Percentiles rank a stretch among this genome's conserved stretches.
Evolutionary conservation across 2,113 vertebrate species (phyloP).

Genomic region (Hyla sarda): DNA sequence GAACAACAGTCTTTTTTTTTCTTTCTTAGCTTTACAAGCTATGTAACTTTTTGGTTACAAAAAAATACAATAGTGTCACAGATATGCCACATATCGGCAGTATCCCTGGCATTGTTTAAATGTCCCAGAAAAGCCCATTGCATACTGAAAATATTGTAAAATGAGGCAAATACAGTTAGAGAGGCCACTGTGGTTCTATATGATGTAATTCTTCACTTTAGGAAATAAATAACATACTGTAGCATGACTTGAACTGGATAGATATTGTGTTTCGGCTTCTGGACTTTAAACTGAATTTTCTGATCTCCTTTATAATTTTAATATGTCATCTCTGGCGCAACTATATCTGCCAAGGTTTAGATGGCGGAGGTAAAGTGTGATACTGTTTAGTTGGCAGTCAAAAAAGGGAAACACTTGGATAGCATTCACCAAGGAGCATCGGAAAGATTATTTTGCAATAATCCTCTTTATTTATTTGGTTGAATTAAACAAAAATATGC

Average conservation of each 20-base stretch:
- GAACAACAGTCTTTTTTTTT: too few relatives aligned
- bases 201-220: neutral
- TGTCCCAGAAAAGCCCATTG: too few relatives aligned
- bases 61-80: too few relatives aligned
- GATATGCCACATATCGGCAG: too few relatives aligned
- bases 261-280: neutral
- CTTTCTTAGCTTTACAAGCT: too few relatives aligned
- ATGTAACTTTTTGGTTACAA: too few relatives aligned
- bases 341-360: neutral
- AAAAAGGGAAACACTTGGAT: neutral
- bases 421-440: neutral
- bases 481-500: neutral
- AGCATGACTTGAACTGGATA: neutral
- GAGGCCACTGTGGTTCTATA: too few relatives aligned
- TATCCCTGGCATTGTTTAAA: too few relatives aligned
- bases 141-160: too few relatives aligned
- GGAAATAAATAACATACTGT: neutral
- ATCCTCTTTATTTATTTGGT: constrained; percentile 18
- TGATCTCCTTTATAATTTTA: neutral
- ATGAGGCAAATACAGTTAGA: too few relatives aligned
- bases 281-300: neutral
- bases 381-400: neutral
- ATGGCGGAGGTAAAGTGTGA: neutral
- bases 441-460: neutral
- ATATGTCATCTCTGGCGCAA: neutral